Conservation (phyloP, 2,113 vertebrate genomes). For the Scytalopus superciliaris region DNA sequence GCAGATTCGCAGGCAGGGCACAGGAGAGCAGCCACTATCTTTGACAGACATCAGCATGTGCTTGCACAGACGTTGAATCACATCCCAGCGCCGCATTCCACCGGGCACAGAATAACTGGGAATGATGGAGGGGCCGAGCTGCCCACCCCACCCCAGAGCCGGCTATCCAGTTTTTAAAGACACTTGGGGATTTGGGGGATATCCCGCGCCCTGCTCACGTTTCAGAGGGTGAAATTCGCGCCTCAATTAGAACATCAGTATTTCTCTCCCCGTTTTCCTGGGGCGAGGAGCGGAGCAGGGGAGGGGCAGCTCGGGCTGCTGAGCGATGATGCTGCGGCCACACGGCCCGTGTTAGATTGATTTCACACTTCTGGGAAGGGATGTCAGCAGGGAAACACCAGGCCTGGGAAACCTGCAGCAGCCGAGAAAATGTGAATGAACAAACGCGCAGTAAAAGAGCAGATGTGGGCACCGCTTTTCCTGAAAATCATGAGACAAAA, state of each 20-base stretch:
- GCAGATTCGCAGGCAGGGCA: not conserved
- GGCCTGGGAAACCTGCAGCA: not conserved
- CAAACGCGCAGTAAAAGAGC: not conserved
- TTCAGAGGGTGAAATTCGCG: not conserved
- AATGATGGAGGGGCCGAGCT: not conserved
- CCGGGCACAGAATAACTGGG: not conserved
- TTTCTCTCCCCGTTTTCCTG: not conserved
- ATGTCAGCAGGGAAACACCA: not conserved
- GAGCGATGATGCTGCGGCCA: not conserved
- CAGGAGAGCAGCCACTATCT: not conserved
- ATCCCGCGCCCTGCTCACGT: not conserved
- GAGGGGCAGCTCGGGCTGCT: not conserved
- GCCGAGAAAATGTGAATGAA: not conserved
- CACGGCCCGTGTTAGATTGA: not conserved
- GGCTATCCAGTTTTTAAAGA: not conserved
- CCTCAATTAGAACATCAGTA: not conserved
- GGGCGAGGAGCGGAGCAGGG: fast-evolving
- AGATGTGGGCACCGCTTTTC: not conserved
- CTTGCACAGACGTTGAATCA: not conserved
- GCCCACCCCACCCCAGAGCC: fast-evolving
- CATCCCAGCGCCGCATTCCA: not conserved
- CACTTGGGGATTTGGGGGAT: not conserved
- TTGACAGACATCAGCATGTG: constrained; percentile 79
- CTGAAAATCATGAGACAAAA: constrained; percentile 44
- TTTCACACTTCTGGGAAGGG: constrained; percentile 41